Conservation (phyloP, 2,888 invertebrate species). For the Xiphydria camelus region DNA sequence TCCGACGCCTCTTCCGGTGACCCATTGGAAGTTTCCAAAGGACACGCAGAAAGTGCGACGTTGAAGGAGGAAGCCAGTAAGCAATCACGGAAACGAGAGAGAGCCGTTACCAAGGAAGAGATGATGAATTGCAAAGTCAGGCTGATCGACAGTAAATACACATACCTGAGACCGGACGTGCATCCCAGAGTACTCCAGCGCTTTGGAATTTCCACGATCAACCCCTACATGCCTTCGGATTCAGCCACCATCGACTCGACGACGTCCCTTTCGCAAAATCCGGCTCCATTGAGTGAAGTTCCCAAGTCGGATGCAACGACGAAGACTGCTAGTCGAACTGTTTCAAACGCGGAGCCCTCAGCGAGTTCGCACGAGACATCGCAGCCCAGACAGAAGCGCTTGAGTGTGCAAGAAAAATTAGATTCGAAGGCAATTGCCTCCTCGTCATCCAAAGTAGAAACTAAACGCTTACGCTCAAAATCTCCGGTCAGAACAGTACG, state of each 20-base stretch:
- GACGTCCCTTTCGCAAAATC: not conserved
- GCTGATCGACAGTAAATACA: conserved; percentile 44
- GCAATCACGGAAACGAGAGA: not conserved
- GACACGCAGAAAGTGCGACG: not conserved
- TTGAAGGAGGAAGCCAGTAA: not conserved
- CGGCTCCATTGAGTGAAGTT: not conserved
- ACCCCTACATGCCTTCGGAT: conserved; percentile 10
- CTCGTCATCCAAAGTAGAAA: too few relatives aligned
- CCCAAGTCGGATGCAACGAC: not conserved
- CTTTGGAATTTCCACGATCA: conserved; percentile 38
- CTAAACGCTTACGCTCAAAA: too few relatives aligned
- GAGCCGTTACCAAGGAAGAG: too few relatives aligned
- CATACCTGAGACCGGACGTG: conserved; percentile 32
- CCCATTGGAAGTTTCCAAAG: not conserved
- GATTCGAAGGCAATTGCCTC: too few relatives aligned
- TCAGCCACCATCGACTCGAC: not conserved
- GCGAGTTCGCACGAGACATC: too few relatives aligned
- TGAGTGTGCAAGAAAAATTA: not conserved
- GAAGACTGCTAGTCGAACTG: too few relatives aligned
- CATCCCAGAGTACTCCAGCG: conserved; percentile 27
- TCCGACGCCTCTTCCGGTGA: too few relatives aligned
- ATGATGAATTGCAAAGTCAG: conserved; percentile 45
- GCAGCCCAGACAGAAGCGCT: not conserved
- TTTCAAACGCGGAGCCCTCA: too few relatives aligned
- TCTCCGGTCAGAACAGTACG: not conserved